Percentiles rank a stretch among this genome's conserved stretches.
These are phyloP conservation scores for Mizuhopecten yessoensis DNA, from an alignment of 1,140 invertebrate species.

Conservation along the genomic window DNA sequence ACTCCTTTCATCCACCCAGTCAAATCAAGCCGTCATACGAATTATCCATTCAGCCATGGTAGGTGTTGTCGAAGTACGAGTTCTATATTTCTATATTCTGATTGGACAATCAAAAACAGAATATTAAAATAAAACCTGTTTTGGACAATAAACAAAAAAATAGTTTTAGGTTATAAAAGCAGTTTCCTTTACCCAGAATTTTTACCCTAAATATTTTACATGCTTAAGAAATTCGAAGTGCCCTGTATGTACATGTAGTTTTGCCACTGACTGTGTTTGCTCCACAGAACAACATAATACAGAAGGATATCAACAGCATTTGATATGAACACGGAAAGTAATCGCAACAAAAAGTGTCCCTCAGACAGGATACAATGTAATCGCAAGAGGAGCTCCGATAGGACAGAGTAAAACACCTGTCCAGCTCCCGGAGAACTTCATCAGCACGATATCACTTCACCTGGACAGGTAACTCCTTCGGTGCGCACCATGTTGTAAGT, in stretches of 20 bases:
- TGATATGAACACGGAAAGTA: not conserved
- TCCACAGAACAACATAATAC: not conserved
- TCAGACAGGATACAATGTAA: not conserved
- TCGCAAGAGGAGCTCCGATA: not conserved
- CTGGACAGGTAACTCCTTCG: not conserved
- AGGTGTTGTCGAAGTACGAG: no score
- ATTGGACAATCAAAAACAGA: no score
- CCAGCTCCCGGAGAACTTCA: not conserved
- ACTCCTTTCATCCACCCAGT: not conserved
- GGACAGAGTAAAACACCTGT: not conserved
- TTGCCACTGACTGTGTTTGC: constrained; percentile 25
- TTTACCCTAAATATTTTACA: not conserved
- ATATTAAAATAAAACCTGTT: no score
- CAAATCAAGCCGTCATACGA: no score
- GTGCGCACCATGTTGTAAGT: not conserved
- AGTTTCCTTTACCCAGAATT: not conserved
- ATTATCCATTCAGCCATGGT: no score
- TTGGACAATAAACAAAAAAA: no score
- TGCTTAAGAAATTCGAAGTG: not conserved
- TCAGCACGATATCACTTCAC: not conserved
- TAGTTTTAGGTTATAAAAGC: not conserved
- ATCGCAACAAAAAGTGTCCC: not conserved
- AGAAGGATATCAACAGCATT: not conserved
- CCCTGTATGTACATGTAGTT: constrained; percentile 31
- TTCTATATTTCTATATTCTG: no score